Evolutionary conservation across 2,113 vertebrate species (phyloP), one percentile per base, ranked within the genome.

Genomic region (Picathartes gymnocephalus): DNA sequence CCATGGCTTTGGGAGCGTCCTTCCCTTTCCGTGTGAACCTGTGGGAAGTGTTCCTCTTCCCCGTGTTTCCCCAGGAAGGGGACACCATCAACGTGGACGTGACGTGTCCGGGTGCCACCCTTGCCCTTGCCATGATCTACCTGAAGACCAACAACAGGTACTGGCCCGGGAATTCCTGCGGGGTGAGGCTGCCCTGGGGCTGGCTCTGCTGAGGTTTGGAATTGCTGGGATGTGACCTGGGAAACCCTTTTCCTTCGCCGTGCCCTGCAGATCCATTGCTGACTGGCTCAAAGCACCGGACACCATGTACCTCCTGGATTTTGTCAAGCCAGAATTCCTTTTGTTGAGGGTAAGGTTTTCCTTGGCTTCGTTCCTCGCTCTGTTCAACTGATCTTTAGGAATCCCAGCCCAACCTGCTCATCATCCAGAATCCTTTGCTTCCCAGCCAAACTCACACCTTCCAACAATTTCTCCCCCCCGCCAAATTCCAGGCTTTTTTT

Each of bases 111-210:
- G 99, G 99, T 24, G 99, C 99, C 54, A 99, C 99, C 0, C 98
- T 99, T 10, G 99, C 99, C 10, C 98, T 99, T 61, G 99, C 99
- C 53, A 99, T 99, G 99, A 99, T 99, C 97, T 99, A 99, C 97
- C 97, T 99, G 33, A 99, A 99, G 98, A 99, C 99, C 77, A 99
- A 99, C 92, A 99, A 99, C 98, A 98, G 99, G 99, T 98, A 98
- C 48, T 58, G n/a, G 28, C 57, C 40, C 68, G 66, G 58, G 33
- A 64, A 35, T 57, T 25, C 31, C 47, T 92, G 39, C 53, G 30
- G 50, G 31, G 27, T 78, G 22, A 33, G 77, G 4, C 30, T 39
- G 39, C 44, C 1, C 0, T 28, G 2, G 5, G 4, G 11, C 21
- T 61, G 31, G 23, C 47, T 69, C 18, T 53, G 31, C 24, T 57